These are phyloP conservation scores for Labia minor DNA, from an alignment of 2,888 invertebrate species.

Conservation along the genomic window DNA sequence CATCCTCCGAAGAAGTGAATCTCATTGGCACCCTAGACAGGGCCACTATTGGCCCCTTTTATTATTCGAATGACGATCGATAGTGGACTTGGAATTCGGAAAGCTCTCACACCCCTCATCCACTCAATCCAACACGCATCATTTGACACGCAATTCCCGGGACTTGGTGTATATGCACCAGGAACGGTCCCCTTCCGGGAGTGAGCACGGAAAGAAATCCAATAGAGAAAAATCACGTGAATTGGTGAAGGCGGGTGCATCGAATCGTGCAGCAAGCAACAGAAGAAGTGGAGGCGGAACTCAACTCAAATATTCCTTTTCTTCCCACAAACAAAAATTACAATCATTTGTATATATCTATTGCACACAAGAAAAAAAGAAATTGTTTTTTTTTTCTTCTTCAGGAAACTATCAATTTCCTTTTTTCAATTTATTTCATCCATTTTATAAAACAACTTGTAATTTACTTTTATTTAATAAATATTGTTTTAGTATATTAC, in stretches of 20 bases:
- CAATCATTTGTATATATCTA: background rate
- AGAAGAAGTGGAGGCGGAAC: background rate
- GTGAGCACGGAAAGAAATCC: constrained; percentile 21
- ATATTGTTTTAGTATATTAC: too few species aligned
- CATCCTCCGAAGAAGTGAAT: background rate
- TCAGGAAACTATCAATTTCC: too few species aligned
- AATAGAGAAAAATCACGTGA: constrained; percentile 23
- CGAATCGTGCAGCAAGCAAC: constrained; percentile 4
- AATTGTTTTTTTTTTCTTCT: too few species aligned
- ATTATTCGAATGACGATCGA: constrained; percentile 18
- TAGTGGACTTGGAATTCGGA: background rate
- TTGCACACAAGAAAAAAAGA: too few species aligned
- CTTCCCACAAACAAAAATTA: constrained; percentile 4
- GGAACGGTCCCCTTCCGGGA: background rate
- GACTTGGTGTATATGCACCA: constrained; percentile 15
- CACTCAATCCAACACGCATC: constrained; percentile 22
- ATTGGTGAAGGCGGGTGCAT: constrained; percentile 19
- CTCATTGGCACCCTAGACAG: background rate
- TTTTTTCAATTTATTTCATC: too few species aligned
- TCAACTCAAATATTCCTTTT: background rate
- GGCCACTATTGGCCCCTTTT: constrained; percentile 15
- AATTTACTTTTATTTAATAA: too few species aligned
- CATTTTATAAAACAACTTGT: too few species aligned
- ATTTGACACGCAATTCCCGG: constrained; percentile 23
- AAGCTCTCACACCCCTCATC: background rate